Percentiles rank a stretch among this genome's conserved stretches.
phyloP scores from a whole-genome alignment of 2,113 vertebrate genomes.

The Notechis scutatus region DNA sequence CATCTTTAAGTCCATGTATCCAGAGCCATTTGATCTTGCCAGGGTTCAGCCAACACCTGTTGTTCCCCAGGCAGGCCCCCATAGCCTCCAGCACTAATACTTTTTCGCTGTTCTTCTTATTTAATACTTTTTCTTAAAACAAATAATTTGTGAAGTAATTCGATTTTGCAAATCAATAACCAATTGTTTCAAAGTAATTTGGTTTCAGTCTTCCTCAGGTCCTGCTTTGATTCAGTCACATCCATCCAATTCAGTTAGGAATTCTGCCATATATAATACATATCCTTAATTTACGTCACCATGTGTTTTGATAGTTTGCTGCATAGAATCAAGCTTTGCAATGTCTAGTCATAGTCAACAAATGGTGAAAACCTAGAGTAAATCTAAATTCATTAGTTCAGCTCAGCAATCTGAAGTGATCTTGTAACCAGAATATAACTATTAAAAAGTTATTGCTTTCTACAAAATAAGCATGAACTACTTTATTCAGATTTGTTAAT shows the following conservation, averaged over 20 bases:
- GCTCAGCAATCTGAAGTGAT: neutral
- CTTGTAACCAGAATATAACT: neutral
- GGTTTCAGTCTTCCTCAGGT: neutral
- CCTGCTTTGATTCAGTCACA: neutral
- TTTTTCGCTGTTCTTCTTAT: neutral
- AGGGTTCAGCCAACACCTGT: neutral
- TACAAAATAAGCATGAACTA: neutral
- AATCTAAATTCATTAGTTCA: neutral
- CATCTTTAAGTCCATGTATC: neutral
- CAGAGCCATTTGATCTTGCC: neutral
- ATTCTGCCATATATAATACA: neutral
- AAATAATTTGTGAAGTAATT: neutral
- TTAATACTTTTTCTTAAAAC: neutral
- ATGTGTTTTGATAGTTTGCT: neutral
- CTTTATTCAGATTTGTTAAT: neutral
- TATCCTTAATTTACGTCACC: neutral
- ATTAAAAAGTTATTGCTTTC: neutral
- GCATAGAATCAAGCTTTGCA: neutral
- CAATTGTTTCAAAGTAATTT: neutral
- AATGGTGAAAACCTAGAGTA: neutral
- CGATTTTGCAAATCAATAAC: neutral
- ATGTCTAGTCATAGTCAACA: neutral
- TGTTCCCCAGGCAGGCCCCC: neutral
- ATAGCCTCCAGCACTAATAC: neutral
- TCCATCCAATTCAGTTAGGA: neutral